Conservation (phyloP, 2,113 vertebrate genomes). For the Peromyscus californicus region DNA sequence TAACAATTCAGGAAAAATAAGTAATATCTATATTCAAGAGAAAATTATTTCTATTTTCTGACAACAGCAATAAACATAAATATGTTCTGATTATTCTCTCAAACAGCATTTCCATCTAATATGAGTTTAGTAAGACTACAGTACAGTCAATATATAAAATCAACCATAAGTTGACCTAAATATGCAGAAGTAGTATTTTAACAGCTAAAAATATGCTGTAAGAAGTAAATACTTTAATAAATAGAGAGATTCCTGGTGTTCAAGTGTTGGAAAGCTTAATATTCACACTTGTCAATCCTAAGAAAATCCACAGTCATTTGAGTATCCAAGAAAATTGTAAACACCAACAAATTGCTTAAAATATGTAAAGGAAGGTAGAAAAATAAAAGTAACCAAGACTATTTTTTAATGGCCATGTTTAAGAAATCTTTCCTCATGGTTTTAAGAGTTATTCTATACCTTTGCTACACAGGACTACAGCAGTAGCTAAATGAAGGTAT, state of each 20-base stretch:
- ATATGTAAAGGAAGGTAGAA: neutral
- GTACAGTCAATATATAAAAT: neutral
- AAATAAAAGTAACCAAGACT: neutral
- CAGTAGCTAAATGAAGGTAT: neutral
- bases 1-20: neutral
- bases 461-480: neutral
- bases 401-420: neutral
- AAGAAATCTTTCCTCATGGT: neutral
- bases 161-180: neutral
- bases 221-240: neutral
- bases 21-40: neutral
- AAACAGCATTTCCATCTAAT: neutral
- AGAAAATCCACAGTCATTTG: neutral
- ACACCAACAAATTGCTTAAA: neutral
- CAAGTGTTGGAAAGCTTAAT: neutral
- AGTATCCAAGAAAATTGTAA: neutral
- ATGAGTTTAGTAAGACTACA: neutral
- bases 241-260: neutral
- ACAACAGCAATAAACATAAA: neutral
- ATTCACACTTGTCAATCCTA: neutral
- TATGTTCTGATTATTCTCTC: neutral
- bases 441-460: neutral
- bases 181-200: neutral
- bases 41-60: neutral
- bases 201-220: neutral